Conservation (phyloP, 1,140 invertebrate genomes). For the Venturia canescens region DNA sequence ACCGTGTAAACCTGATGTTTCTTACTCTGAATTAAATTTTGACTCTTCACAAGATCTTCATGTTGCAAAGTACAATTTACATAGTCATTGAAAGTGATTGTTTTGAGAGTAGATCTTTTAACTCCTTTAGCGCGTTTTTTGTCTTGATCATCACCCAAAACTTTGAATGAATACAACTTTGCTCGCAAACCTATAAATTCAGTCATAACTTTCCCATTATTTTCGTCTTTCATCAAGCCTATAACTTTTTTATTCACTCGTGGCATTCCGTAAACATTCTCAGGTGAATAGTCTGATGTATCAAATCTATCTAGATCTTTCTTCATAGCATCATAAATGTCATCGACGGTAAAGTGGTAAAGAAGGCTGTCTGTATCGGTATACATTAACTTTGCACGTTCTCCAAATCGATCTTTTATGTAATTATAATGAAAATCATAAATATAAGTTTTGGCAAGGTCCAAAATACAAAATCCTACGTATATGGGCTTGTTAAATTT, state of each 20-base stretch:
- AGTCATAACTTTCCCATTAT: too few relatives aligned
- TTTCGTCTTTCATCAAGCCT: too few relatives aligned
- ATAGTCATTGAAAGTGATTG: slow-evolving; percentile 63
- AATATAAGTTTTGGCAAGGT: slow-evolving; percentile 50
- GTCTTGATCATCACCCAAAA: neutral
- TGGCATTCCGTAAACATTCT: too few relatives aligned
- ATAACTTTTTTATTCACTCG: too few relatives aligned
- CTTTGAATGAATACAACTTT: too few relatives aligned
- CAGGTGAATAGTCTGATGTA: too few relatives aligned
- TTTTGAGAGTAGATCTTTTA: too few relatives aligned
- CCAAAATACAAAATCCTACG: slow-evolving; percentile 51
- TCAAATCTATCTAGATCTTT: too few relatives aligned
- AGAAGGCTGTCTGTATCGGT: slow-evolving; percentile 60
- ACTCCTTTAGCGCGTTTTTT: slow-evolving; percentile 26
- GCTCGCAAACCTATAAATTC: too few relatives aligned
- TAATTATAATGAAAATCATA: slow-evolving; percentile 54
- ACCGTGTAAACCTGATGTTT: slow-evolving; percentile 56
- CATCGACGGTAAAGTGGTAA: slow-evolving; percentile 40
- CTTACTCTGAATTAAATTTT: slow-evolving; percentile 30
- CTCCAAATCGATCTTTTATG: slow-evolving; percentile 51
- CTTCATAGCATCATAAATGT: slow-evolving; percentile 20
- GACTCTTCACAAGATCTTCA: slow-evolving; percentile 4
- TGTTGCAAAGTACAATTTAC: slow-evolving; percentile 48
- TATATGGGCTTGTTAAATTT: slow-evolving; percentile 55
- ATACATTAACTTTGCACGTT: slow-evolving; percentile 59